phyloP scores from a whole-genome alignment of 2,797 vertebrate species.

The Numenius phaeopus region DNA sequence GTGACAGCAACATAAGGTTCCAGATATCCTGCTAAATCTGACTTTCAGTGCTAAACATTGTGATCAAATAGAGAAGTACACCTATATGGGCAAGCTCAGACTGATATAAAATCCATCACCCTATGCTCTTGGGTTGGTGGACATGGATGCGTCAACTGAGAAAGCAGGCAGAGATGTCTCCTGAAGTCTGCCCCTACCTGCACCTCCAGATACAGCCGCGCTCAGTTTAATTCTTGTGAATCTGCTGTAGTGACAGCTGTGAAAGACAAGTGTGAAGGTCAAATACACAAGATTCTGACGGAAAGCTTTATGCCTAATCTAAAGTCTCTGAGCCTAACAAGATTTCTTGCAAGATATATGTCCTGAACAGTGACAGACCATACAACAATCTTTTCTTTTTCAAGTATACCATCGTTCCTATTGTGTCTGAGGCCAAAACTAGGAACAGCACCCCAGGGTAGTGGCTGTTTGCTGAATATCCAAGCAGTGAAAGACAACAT shows the following conservation, averaged over 20 bases:
- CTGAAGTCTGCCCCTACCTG: background rate
- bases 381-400: background rate
- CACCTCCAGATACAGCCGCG: fast-evolving
- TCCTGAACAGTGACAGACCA: background rate
- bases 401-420: background rate
- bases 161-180: background rate
- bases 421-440: background rate
- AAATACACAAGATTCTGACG: background rate
- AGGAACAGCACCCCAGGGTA: background rate
- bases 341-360: background rate
- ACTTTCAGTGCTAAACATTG: background rate
- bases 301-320: background rate
- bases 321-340: background rate
- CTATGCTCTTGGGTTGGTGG: background rate
- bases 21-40: background rate
- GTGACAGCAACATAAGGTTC: background rate
- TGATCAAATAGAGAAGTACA: background rate
- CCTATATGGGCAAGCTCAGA: background rate
- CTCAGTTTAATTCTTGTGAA: background rate
- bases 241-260: background rate
- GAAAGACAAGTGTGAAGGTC: conserved; percentile 3
- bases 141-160: fast-evolving
- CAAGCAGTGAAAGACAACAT: background rate
- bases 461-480: background rate
- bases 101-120: background rate